Conservation (phyloP, 2,113 vertebrate species). For the Corvus hawaiiensis region DNA sequence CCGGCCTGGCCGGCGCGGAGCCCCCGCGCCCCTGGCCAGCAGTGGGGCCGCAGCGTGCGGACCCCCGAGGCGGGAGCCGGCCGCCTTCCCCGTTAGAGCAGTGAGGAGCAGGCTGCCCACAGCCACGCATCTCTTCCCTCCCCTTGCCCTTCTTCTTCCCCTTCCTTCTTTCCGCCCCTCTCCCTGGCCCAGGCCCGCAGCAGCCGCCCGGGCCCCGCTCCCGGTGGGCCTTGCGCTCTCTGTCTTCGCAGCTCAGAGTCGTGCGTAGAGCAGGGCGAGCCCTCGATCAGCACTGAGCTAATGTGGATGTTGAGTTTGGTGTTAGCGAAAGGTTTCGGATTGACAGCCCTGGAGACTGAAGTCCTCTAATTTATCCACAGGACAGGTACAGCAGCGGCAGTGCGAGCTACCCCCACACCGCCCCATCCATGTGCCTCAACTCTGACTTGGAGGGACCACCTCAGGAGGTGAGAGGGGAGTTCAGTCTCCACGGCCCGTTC, state of each 20-base stretch:
- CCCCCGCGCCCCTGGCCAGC: neutral
- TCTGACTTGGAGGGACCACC: conserved; percentile 83
- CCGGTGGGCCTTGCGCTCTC: conserved; percentile 11
- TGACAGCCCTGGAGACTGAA: conserved; percentile 83
- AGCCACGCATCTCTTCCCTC: conserved; percentile 19
- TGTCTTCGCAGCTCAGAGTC: conserved; percentile 27
- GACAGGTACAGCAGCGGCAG: conserved; percentile 82
- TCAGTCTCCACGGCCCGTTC: conserved; percentile 82
- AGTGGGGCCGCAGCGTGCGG: neutral
- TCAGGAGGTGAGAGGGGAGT: conserved; percentile 83
- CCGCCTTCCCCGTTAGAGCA: conserved; percentile 24
- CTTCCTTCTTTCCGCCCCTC: neutral
- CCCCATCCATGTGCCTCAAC: conserved; percentile 83
- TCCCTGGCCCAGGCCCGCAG: neutral
- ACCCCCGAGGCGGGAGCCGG: neutral
- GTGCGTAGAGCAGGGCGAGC: conserved; percentile 29
- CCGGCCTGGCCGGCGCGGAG: neutral
- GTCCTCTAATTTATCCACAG: conserved; percentile 84
- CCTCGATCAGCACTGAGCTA: conserved; percentile 37
- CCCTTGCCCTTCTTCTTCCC: neutral
- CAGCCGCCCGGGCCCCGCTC: neutral
- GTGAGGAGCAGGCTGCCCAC: conserved; percentile 37
- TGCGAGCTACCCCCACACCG: conserved; percentile 80
- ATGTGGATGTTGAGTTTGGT: conserved; percentile 75
- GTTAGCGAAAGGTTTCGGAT: conserved; percentile 79